These are phyloP conservation scores for Ictidomys tridecemlineatus DNA, from an alignment of 2,113 vertebrate genomes.

Conservation along the genomic window DNA sequence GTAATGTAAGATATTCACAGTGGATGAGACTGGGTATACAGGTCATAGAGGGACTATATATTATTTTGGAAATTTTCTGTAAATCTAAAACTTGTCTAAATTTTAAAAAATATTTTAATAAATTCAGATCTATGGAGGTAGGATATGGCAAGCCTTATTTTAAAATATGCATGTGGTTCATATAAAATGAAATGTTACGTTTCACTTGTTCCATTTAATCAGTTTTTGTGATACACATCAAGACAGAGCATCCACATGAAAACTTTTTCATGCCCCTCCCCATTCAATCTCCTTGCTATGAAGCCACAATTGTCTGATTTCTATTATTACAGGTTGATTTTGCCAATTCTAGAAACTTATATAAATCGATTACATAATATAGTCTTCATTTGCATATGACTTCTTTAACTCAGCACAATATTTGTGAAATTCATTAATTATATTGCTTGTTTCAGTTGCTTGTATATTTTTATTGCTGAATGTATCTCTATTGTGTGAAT, in stretches of 20 bases:
- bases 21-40: not conserved
- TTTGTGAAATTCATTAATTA: slow-evolving; percentile 23
- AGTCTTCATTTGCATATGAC: not conserved
- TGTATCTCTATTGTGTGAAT: not conserved
- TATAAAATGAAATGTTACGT: not conserved
- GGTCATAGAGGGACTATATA: not conserved
- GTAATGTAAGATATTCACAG: not conserved
- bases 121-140: not conserved
- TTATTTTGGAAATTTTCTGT: not conserved
- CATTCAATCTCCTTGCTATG: not conserved
- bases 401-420: not conserved
- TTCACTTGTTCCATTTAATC: not conserved
- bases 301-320: not conserved
- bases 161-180: not conserved
- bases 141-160: not conserved
- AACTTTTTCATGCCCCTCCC: not conserved
- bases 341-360: not conserved
- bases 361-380: not conserved
- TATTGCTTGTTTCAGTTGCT: slow-evolving; percentile 2
- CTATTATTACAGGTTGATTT: not conserved
- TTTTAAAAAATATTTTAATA: slow-evolving; percentile 12
- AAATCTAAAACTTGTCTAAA: not conserved
- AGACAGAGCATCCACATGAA: not conserved
- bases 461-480: slow-evolving; percentile 9
- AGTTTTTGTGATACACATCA: not conserved